These are phyloP conservation scores for Spermophilus dauricus DNA, from an alignment of 2,113 vertebrate genomes.

Conservation along the genomic window DNA sequence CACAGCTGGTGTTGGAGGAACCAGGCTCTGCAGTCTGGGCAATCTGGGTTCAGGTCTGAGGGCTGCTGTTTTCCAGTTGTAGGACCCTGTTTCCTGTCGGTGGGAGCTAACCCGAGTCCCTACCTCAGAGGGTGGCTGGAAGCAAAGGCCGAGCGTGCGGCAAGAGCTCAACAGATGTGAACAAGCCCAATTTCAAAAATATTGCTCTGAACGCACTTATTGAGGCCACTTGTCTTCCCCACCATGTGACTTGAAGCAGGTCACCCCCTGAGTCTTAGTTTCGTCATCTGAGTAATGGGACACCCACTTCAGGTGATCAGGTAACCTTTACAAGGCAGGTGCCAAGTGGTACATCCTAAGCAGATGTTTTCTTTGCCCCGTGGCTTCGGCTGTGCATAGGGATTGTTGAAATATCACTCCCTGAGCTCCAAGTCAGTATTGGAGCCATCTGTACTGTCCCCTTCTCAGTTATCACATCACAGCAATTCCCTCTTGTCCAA, in stretches of 20 bases:
- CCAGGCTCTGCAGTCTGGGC: background rate
- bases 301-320: background rate
- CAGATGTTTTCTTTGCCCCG: background rate
- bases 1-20: background rate
- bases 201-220: fast-evolving
- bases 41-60: background rate
- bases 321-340: background rate
- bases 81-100: background rate
- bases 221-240: background rate
- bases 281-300: background rate
- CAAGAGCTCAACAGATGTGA: background rate
- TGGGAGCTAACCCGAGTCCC: background rate
- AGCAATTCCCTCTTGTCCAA: background rate
- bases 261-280: background rate
- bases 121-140: background rate
- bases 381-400: background rate
- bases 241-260: background rate
- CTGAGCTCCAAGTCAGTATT: background rate
- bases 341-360: no score
- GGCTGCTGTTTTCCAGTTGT: background rate
- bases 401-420: background rate
- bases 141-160: background rate
- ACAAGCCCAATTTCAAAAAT: background rate
- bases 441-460: background rate
- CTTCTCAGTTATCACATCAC: background rate